Conservation (phyloP, 2,888 invertebrate species). For the Quadroppia sp. region DNA sequence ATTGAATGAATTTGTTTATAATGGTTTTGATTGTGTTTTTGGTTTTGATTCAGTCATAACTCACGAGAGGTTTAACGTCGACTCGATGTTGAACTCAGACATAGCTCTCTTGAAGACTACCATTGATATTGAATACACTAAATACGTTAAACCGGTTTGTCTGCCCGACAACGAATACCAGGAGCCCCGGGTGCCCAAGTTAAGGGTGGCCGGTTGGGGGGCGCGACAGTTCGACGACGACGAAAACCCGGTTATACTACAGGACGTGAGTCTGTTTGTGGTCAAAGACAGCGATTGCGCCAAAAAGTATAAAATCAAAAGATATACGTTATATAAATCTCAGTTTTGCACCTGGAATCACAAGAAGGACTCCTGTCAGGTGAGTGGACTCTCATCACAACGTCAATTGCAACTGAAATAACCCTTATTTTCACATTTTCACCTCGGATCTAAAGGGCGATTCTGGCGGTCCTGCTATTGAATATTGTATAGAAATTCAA, state of each 20-base stretch:
- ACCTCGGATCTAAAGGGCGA: no score
- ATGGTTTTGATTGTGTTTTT: background rate
- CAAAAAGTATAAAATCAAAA: background rate
- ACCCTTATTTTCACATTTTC: background rate
- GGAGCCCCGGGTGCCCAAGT: background rate
- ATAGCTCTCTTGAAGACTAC: background rate
- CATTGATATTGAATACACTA: background rate
- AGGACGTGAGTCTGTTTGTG: background rate
- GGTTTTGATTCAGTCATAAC: background rate
- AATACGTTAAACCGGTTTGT: background rate
- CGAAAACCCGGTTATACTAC: background rate
- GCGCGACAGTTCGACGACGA: background rate
- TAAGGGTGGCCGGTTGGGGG: conserved; percentile 16
- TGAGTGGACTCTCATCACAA: background rate
- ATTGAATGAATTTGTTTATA: background rate
- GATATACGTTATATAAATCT: background rate
- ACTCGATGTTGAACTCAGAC: conserved; percentile 10
- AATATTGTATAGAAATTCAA: background rate
- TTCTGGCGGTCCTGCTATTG: conserved; percentile 19
- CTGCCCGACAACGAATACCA: background rate
- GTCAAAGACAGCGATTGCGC: background rate
- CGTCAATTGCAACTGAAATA: background rate
- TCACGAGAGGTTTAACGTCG: conserved; percentile 20
- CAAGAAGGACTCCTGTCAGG: conserved; percentile 12
- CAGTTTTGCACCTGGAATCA: conserved; percentile 24